Conservation (phyloP, 2,888 invertebrate species). For the Athalia cordata region DNA sequence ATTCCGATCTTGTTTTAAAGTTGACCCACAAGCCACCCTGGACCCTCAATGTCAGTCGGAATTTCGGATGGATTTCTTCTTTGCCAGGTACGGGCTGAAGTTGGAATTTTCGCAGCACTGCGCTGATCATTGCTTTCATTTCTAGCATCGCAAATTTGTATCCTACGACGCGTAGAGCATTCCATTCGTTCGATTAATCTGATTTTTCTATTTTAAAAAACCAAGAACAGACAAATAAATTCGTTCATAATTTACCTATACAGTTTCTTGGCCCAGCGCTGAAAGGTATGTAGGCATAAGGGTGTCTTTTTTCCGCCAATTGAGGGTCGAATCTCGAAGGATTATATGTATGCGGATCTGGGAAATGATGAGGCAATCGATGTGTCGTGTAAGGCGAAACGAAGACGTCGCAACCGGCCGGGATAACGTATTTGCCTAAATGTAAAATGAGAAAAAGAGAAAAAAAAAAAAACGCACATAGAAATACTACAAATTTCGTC, state of each 20-base stretch:
- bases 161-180: slow-evolving; percentile 71
- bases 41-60: slow-evolving; percentile 76
- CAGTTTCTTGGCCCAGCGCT: slow-evolving; percentile 78
- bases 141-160: slow-evolving; percentile 82
- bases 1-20: slow-evolving; percentile 63
- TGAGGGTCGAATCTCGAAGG: slow-evolving; percentile 77
- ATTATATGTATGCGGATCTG: slow-evolving; percentile 76
- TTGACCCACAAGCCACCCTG: slow-evolving; percentile 78
- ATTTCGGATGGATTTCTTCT: slow-evolving; percentile 74
- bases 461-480: not conserved
- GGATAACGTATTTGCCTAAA: slow-evolving; percentile 73
- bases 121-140: slow-evolving; percentile 77
- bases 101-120: slow-evolving; percentile 75
- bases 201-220: not conserved
- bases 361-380: slow-evolving; percentile 76
- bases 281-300: slow-evolving; percentile 78
- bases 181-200: too few relatives aligned
- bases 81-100: slow-evolving; percentile 74
- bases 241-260: slow-evolving; percentile 69
- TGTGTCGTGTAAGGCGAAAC: slow-evolving; percentile 77
- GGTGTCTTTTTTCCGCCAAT: slow-evolving; percentile 75
- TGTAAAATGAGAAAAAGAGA: slow-evolving; percentile 33
- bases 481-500: too few relatives aligned
- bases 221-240: not conserved
- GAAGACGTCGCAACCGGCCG: slow-evolving; percentile 76